Base-by-base conservation (phyloP, 2,888 invertebrate species). In the Sphaerophoria taeniata region DNA sequence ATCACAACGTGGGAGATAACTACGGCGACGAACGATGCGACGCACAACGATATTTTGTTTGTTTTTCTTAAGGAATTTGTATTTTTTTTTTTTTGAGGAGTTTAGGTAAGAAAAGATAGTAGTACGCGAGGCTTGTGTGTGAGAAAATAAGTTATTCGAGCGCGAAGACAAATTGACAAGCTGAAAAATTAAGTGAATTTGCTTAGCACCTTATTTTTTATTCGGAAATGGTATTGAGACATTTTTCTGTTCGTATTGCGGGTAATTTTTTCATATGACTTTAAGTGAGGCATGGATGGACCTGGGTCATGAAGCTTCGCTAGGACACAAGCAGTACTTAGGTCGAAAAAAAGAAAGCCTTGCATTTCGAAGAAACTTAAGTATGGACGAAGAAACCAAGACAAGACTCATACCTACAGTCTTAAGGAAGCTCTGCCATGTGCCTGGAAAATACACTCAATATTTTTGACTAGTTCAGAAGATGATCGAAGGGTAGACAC, bases 1-100 rank as follows among this genome's bases (percentile, higher is more conserved):
- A 43, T 69, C 58, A 31, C 85, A 60, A 85, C 81, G 85, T 85
- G 85, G 85, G 81, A 85, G 85, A 85, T 81, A 81, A 74, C 82
- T 60, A 43, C 43, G 9, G 80, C 61, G 53, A 73, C 71, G 49
- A 24, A 24, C 24, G 2, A 1, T 2, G 24, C 24, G 1, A 60
- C 80, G 85, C 80, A 85, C 84, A 76, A 73, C 69, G 67, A 70
- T 80, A 72, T 49, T 80, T 76, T 49, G 43, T 51, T 34, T 39
- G 34, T 65, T 65, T 49, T 33, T 16, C 14, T 34, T 3, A 49
- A 36, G 6, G 58, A 67, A 72, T 71, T 60, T 58, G 51, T 53
- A 24, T 24, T 24, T 24, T 24, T 24, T 24, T 24, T 24, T 2
- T 24, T 79, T 43, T 63, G 5, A n/a, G 16, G 31, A 33, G 65